phyloP scores from a whole-genome alignment of 2,888 invertebrate genomes.

The Brachyopa scutellaris region DNA sequence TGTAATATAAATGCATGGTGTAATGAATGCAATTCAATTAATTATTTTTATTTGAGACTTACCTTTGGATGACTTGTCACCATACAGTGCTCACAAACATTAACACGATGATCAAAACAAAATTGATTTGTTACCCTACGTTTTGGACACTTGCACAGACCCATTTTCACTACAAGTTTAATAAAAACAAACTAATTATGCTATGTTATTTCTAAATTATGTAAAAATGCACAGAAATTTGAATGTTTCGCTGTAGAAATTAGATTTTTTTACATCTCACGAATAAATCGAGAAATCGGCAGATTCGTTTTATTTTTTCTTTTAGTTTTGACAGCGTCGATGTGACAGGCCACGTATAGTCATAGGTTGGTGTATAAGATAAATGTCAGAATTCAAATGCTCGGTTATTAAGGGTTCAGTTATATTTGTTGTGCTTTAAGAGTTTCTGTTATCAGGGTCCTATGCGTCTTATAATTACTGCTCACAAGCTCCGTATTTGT shows the following conservation, averaged over 20 bases:
- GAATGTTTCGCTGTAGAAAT: not conserved
- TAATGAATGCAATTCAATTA: slow-evolving; percentile 5
- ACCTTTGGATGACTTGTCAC: slow-evolving; percentile 98
- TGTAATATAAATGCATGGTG: not conserved
- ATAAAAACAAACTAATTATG: slow-evolving; percentile 19
- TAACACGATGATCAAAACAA: slow-evolving; percentile 99
- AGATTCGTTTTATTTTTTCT: slow-evolving; percentile 21
- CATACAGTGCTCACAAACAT: slow-evolving; percentile 99
- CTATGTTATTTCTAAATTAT: not conserved
- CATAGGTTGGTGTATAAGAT: slow-evolving; percentile 39
- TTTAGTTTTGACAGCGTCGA: slow-evolving; percentile 39
- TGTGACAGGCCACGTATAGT: slow-evolving; percentile 64
- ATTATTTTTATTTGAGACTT: slow-evolving; percentile 76
- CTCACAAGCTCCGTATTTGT: too few species aligned
- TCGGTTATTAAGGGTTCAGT: too few species aligned
- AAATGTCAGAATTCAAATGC: not conserved
- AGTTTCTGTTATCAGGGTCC: too few species aligned
- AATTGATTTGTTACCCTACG: slow-evolving; percentile 98
- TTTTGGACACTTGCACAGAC: slow-evolving; percentile 99
- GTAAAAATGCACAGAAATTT: slow-evolving; percentile 39
- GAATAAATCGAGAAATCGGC: slow-evolving; percentile 30
- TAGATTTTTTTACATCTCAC: slow-evolving; percentile 49
- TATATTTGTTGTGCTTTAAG: too few species aligned
- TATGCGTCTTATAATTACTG: too few species aligned
- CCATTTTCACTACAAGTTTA: slow-evolving; percentile 85